Evolutionary conservation across 2,797 vertebrate species (phyloP).

Genomic region (Pangasius larnaudii): DNA sequence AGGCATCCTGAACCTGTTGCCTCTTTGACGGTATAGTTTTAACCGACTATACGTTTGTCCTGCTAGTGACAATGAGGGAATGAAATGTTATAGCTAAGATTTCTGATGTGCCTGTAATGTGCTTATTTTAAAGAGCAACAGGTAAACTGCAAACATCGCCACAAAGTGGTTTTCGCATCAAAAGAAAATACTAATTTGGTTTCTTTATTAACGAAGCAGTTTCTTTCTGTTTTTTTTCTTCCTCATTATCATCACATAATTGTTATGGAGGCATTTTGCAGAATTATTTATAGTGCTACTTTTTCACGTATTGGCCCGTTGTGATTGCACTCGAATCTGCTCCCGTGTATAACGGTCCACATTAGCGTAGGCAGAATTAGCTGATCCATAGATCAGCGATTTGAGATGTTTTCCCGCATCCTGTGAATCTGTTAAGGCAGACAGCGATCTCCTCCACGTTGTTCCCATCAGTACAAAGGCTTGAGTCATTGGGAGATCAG

Average conservation of each 20-base stretch:
- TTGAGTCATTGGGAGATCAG: conserved; percentile 40
- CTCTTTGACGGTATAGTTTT: neutral
- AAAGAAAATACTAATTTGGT: neutral
- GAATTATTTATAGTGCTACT: neutral
- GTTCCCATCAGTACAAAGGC: conserved; percentile 40
- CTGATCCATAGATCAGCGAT: neutral
- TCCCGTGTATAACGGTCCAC: neutral
- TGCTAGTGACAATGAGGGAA: neutral
- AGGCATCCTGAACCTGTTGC: neutral
- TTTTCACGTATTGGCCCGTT: neutral
- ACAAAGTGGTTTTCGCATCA: neutral
- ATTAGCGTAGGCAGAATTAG: neutral
- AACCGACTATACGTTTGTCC: neutral
- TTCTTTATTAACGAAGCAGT: neutral
- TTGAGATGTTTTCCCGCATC: neutral
- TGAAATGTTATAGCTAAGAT: neutral
- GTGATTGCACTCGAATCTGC: neutral
- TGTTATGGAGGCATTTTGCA: neutral
- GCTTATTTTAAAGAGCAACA: neutral
- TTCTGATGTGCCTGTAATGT: neutral
- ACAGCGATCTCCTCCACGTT: conserved; percentile 37
- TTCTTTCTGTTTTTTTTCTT: neutral
- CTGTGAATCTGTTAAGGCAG: conserved; percentile 19
- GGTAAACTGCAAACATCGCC: neutral
- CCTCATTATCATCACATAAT: neutral